phyloP scores from a whole-genome alignment of 2,888 invertebrate species.

The Dione vanillae region DNA sequence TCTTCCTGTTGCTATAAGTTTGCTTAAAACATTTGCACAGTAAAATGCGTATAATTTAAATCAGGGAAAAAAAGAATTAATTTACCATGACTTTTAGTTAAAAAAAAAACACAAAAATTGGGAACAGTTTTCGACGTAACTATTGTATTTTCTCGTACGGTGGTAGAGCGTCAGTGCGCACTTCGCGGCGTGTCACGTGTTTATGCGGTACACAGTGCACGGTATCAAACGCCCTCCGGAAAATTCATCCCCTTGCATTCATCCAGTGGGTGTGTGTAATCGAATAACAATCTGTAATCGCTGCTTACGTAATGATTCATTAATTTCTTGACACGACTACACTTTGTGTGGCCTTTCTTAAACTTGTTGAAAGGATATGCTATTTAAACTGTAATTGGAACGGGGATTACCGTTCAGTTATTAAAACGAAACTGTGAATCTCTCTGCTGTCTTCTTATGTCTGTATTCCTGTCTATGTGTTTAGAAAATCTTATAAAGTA shows the following conservation, averaged over 20 bases:
- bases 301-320: conserved; percentile 74
- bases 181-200: conserved; percentile 76
- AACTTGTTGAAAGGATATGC: conserved; percentile 28
- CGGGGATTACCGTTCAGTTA: too few species aligned
- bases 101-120: not conserved
- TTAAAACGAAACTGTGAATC: too few species aligned
- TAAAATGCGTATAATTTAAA: conserved; percentile 10
- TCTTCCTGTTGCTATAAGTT: conserved; percentile 37
- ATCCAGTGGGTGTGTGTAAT: conserved; percentile 57
- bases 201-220: conserved; percentile 61
- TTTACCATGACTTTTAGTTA: not conserved
- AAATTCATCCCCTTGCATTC: conserved; percentile 72
- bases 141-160: conserved; percentile 22
- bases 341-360: conserved; percentile 59
- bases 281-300: conserved; percentile 70
- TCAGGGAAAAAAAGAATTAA: not conserved
- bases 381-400: not conserved
- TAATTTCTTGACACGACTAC: conserved; percentile 61
- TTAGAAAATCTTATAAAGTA: too few species aligned
- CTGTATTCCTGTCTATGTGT: too few species aligned
- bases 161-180: conserved; percentile 70
- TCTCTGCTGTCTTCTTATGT: too few species aligned
- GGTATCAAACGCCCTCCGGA: conserved; percentile 68
- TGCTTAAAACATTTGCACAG: conserved; percentile 26
- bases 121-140: not conserved